Evolutionary conservation across 2,797 vertebrate genomes (phyloP).

Genomic region (Otus scops): DNA sequence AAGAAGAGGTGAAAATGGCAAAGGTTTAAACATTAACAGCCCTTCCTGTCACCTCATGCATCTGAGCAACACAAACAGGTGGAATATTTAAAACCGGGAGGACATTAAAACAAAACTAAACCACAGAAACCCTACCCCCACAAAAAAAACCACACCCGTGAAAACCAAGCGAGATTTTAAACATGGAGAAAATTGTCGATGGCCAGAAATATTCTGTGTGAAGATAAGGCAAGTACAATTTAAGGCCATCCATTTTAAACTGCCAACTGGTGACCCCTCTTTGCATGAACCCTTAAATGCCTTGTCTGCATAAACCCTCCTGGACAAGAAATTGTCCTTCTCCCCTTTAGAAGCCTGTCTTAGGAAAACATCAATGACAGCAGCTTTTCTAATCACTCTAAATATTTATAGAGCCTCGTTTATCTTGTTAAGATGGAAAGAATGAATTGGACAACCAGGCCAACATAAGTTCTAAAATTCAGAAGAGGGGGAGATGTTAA

Average conservation of each 20-base stretch:
- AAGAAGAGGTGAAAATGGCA: conserved; percentile 67
- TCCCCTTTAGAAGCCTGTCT: not conserved
- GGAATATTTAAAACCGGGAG: conserved; percentile 28
- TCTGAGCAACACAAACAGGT: not conserved
- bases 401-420: not conserved
- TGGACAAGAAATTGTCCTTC: not conserved
- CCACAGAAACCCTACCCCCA: not conserved
- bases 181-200: not conserved
- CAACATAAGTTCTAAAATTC: not conserved
- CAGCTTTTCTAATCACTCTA: not conserved
- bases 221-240: not conserved
- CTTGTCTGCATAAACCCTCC: not conserved
- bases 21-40: conserved; percentile 57
- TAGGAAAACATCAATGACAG: not conserved
- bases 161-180: not conserved
- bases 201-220: not conserved
- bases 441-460: not conserved
- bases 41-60: conserved; percentile 62
- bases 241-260: not conserved
- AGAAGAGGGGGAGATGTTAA: not conserved
- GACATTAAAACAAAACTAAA: not conserved
- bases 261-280: not conserved
- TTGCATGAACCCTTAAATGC: not conserved
- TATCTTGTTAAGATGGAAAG: accelerated
- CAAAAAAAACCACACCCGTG: not conserved